Percentiles rank a stretch among this genome's conserved stretches.
These are phyloP conservation scores for Eidolon dupreanum DNA, from an alignment of 2,797 vertebrate genomes.

Conservation along the genomic window DNA sequence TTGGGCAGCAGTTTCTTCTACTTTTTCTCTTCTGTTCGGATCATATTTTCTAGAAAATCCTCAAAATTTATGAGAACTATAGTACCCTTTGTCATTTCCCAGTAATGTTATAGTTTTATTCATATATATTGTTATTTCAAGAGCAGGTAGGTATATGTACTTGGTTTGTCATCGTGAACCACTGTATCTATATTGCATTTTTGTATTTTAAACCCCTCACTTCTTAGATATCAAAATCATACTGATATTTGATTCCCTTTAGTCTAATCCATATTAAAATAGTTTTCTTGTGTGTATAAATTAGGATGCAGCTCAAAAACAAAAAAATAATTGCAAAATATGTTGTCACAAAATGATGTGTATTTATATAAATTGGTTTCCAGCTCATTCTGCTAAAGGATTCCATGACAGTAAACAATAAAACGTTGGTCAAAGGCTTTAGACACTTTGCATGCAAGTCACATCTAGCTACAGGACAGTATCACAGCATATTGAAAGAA, in stretches of 20 bases:
- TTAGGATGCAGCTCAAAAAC: conserved; percentile 50
- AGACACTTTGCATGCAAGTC: neutral
- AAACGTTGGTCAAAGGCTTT: neutral
- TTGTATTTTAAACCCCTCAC: conserved; percentile 9
- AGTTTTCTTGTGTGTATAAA: conserved; percentile 40
- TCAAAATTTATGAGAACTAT: neutral
- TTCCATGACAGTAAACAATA: conserved; percentile 12
- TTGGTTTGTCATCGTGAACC: neutral
- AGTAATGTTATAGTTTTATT: neutral
- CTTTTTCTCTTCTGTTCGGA: neutral
- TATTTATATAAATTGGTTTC: conserved; percentile 21
- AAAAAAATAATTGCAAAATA: conserved; percentile 47
- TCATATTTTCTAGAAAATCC: neutral
- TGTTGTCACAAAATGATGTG: neutral
- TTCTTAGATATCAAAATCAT: conserved; percentile 25
- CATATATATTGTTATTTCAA: neutral
- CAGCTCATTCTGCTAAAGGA: conserved; percentile 19
- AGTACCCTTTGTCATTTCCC: neutral
- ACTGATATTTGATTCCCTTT: conserved; percentile 41
- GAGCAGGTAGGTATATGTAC: neutral
- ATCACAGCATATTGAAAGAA: neutral
- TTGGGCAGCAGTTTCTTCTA: neutral
- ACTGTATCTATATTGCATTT: neutral
- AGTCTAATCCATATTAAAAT: conserved; percentile 15
- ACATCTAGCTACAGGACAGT: neutral